Evolutionary conservation across 2,797 vertebrate genomes (phyloP), one percentile per base, ranked within the genome.

Genomic region (Lagothrix lagotricha): DNA sequence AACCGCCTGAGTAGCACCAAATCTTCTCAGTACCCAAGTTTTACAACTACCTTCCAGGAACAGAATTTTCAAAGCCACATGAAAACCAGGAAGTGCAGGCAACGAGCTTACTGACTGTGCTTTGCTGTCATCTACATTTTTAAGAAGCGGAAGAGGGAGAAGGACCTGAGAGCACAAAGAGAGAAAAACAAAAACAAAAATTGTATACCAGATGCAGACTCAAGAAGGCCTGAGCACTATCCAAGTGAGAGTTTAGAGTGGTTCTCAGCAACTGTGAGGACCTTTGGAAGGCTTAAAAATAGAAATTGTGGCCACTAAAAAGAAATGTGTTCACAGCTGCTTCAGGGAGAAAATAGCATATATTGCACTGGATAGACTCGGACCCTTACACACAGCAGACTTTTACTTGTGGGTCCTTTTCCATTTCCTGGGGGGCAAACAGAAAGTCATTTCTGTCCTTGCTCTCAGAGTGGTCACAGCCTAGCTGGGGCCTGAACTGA

Each of bases 21-120:
- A 87, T 79, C 88, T 39, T 92, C 75, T 84, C 93, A 54, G 46
- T 48, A 48, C 28, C 46, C 54, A 88, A 22, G 4, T 88, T 94
- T 96, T 92, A 93, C 8, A 46, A 80, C 28, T 67, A 36, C 24
- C 41, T 90, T 92, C 84, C 90, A 96, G 76, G 83, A 81, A 79
- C 70, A 95, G 85, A 97, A 88, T 87, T 81, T 88, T 97, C 95
- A 95, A 91, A 97, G 77, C 41, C 77, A 33, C 39, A 17, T 26
- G 72, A 89, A 89, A 92, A 41, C 52, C 75, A 54, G 17, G 14
- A 90, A 82, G 22, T 15, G 57, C 22, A 1, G 28, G 80, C 41
- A 54, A 95, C 93, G 54, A 24, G 1, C 13, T 79, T 70, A 54
- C 72, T 46, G 33, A 48, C 24, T 24, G 22, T 1, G 15, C 8